These are phyloP conservation scores for Geococcyx californianus DNA, from an alignment of 2,113 vertebrate genomes.

Conservation along the genomic window DNA sequence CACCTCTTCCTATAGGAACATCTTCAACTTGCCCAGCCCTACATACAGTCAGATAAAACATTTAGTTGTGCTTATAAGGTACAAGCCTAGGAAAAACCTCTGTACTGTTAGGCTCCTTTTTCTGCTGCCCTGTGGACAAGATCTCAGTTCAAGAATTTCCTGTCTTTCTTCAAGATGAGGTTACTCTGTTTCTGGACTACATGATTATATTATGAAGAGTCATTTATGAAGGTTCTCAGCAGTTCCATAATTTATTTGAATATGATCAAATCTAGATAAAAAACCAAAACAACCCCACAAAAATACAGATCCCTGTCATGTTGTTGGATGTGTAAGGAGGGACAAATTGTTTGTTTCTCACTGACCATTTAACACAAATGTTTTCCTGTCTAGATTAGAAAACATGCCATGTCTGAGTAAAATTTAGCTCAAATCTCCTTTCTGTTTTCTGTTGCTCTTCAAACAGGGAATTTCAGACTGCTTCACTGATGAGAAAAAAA, in stretches of 20 bases:
- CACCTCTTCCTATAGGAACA: not conserved
- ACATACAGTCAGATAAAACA: not conserved
- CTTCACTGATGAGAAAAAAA: slow-evolving; percentile 38
- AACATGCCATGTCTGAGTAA: slow-evolving; percentile 17
- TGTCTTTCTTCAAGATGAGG: not conserved
- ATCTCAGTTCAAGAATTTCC: not conserved
- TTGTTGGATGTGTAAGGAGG: not conserved
- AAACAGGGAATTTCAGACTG: slow-evolving; percentile 50
- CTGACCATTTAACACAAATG: slow-evolving; percentile 44
- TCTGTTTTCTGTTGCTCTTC: slow-evolving; percentile 56
- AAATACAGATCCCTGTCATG: not conserved
- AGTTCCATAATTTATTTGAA: not conserved
- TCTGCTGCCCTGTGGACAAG: not conserved
- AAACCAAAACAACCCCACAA: not conserved
- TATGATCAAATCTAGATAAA: not conserved
- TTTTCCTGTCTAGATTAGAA: slow-evolving; percentile 33
- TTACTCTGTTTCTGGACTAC: not conserved
- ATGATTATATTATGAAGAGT: not conserved
- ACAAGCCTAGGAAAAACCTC: not conserved
- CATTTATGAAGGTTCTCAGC: not conserved
- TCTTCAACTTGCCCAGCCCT: not conserved
- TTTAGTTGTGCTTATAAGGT: not conserved
- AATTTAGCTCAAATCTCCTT: slow-evolving; percentile 33
- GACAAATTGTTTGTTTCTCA: not conserved
- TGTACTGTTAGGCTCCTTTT: not conserved